phyloP scores from a whole-genome alignment of 2,888 invertebrate species.

The Hydraecia micacea region DNA sequence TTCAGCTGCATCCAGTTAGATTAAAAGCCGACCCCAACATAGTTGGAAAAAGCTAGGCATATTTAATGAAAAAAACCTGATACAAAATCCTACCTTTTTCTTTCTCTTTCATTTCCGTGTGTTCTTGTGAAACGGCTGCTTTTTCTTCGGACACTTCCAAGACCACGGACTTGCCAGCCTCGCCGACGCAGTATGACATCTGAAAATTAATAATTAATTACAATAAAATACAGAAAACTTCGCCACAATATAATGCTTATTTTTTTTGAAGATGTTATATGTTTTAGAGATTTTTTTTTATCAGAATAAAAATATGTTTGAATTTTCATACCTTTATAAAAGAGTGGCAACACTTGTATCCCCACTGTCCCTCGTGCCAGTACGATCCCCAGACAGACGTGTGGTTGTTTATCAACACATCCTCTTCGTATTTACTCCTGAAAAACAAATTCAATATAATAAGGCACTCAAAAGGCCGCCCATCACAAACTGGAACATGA shows the following conservation, averaged over 20 bases:
- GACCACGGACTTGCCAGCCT: constrained; percentile 88
- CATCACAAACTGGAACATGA: not conserved
- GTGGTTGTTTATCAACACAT: constrained; percentile 97
- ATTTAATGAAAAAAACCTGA: not conserved
- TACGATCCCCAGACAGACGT: constrained; percentile 98
- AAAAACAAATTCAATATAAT: not conserved
- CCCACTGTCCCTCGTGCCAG: constrained; percentile 98
- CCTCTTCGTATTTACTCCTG: constrained; percentile 97
- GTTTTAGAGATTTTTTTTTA: not conserved
- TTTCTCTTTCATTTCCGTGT: constrained; percentile 71
- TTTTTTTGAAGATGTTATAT: too few species aligned
- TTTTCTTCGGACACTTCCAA: constrained; percentile 76
- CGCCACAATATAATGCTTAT: not conserved
- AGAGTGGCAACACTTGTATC: constrained; percentile 98
- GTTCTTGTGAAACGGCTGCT: constrained; percentile 53
- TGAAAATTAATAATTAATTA: constrained; percentile 69
- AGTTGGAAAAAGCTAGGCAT: not conserved
- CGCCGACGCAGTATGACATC: constrained; percentile 97
- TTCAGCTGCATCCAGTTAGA: not conserved
- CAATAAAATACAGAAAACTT: not conserved
- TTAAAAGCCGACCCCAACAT: not conserved
- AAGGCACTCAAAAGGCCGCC: not conserved
- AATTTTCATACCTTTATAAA: constrained; percentile 92
- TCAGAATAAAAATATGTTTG: not conserved
- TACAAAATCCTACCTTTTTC: constrained; percentile 68